Percentiles rank a stretch among this genome's conserved stretches.
Evolutionary conservation across 2,888 invertebrate species (phyloP).

Genomic region (Myopa testacea): DNA sequence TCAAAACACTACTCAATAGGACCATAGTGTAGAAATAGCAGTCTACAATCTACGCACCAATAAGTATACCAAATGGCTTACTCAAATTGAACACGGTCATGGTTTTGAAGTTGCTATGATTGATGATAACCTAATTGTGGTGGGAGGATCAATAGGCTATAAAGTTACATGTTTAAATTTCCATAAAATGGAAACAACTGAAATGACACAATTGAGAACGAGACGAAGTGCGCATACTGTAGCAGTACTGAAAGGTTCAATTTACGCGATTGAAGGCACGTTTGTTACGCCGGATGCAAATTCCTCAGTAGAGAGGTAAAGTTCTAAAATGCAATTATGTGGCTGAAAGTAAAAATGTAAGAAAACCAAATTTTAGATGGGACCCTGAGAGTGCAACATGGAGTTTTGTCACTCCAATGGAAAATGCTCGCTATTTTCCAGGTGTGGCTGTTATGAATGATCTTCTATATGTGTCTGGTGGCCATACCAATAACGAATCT

Average conservation of each 20-base stretch:
- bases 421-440: background rate
- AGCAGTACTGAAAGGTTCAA: background rate
- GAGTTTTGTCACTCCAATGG: background rate
- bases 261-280: background rate
- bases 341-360: too few species aligned
- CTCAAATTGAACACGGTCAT: background rate
- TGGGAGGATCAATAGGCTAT: background rate
- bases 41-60: background rate
- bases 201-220: background rate
- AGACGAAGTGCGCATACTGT: background rate
- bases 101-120: background rate
- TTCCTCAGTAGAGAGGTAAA: too few species aligned
- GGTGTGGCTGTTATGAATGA: slow-evolving; percentile 4
- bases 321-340: too few species aligned
- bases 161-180: background rate
- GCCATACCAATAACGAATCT: too few species aligned
- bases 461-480: background rate
- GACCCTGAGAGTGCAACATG: background rate
- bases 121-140: background rate
- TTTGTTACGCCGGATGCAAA: too few species aligned
- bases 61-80: background rate
- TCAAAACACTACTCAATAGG: background rate
- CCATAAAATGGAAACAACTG: background rate
- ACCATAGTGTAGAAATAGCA: background rate
- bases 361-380: too few species aligned